Base-by-base conservation (phyloP, 2,113 vertebrate genomes). In the Vimba vimba region DNA sequence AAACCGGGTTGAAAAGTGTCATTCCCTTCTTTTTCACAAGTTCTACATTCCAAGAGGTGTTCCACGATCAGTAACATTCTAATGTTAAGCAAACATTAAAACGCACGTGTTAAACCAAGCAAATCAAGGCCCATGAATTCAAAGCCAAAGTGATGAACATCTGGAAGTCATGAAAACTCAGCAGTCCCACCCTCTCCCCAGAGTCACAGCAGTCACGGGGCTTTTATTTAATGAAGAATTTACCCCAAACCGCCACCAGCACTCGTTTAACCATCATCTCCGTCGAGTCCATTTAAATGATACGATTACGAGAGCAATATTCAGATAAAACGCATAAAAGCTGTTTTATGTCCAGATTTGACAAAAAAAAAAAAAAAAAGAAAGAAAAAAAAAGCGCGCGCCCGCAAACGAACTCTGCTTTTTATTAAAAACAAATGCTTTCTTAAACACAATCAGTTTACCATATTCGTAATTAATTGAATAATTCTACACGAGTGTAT, bases 121-220 rank as follows among this genome's bases (percentile, higher is more conserved):
- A 71, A 69, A 55, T 23, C 78, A 73, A 68, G 80, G 87, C 7
- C 55, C 87, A 89, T 86, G 85, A 75, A 88, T 88, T 71, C 88
- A 87, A 85, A 84, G 69, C 86, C 80, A 64, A 75, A 55, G 82
- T 90, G 84, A 90, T 59, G 74, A 91, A 95, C 94, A 96, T 95
- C 94, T 95, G 94, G 94, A 95, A 95, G 92, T 92, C 86, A 95
- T 95, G 93, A 94, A 92, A 30, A 91, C 89, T 81, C 64, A 89
- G 82, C 87, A 85, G 93, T 92, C 92, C 92, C 95, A 93, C 94
- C 94, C 95, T 91, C 92, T 94, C 94, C 94, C 94, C 71, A 0
- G 92, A 93, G 94, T 82, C 91, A 33, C 6, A 73, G 85, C 27
- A 87, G 78, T 85, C 90, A 87, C 82, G 68, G 47, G 89, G 85